These are phyloP conservation scores for Stenchaetothrips biformis DNA, from an alignment of 2,888 invertebrate species.

Conservation along the genomic window DNA sequence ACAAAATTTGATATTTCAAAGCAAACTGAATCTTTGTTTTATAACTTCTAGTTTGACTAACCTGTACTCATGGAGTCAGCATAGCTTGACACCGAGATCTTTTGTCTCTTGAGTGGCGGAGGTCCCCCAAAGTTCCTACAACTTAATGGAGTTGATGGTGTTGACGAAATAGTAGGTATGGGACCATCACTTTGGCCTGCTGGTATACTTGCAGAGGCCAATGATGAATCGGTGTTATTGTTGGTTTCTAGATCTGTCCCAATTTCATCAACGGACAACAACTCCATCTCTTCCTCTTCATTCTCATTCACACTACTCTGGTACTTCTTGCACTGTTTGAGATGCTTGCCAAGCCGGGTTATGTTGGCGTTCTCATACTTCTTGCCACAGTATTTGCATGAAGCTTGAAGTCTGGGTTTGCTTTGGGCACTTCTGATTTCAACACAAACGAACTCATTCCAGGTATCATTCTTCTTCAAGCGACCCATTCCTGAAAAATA, in stretches of 20 bases:
- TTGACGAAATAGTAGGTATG: background rate
- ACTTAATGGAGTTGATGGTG: too few species aligned
- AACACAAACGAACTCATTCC: too few species aligned
- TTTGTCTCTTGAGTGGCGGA: background rate
- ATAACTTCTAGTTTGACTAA: background rate
- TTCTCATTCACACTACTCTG: background rate
- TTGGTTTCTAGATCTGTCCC: background rate
- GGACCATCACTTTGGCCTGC: background rate
- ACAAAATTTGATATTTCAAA: background rate
- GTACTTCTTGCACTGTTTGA: background rate
- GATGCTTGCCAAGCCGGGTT: background rate
- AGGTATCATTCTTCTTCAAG: constrained; percentile 95
- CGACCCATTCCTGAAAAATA: too few species aligned
- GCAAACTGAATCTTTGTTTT: too few species aligned
- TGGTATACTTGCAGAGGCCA: background rate
- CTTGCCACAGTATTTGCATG: too few species aligned
- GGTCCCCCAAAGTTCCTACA: background rate
- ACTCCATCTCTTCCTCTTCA: background rate
- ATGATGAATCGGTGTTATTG: background rate
- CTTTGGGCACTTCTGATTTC: too few species aligned
- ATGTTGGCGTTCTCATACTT: background rate
- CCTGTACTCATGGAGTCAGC: background rate
- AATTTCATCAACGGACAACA: too few species aligned
- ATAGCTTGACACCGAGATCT: background rate
- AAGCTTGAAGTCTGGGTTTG: too few species aligned